Evolutionary conservation across 23 tunicate genomes (phyloP), one percentile per base, ranked within the genome.

Genomic region (Oikopleura albicans): DNA sequence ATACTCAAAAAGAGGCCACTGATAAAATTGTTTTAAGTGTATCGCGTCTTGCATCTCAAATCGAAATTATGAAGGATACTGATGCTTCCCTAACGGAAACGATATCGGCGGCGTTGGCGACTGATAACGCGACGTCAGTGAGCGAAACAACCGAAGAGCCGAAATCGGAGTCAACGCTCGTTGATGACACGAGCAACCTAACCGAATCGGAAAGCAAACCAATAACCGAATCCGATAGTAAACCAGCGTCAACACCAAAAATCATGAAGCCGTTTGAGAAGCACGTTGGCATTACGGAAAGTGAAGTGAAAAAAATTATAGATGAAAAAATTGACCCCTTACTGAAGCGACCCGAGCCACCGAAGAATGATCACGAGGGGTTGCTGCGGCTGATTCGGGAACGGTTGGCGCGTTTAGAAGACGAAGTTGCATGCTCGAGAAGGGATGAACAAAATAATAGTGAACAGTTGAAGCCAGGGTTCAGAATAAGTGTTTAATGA

Each of bases 321-420:
- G 36, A 71, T 22, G 79, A 29, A 71, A 71, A 71, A 71, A 16
- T 71, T 4, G 35, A 71, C 4, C 63, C 63, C 22, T 22, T 49
- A 12, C 16, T 49, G 16, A 12, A 49, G 22, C 12, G 22, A 49
- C 22, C 22, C 63, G 63, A 49, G 22, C 12, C 22, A 8, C 63
- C 63, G 22, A 49, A 49, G 22, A 71, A 71, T 71, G n/a, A n/a
- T n/a, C n/a, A n/a, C n/a, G 79, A 71, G 35, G 79, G 79, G 33
- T 31, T 71, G 36, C 79, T 71, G 36, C 28, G 31, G 31, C 27
- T 71, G 33, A 29, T 71, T 71, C 79, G 79, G 4, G 79, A 71
- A 31, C 79, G 79, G 2, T 4, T 71, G 37, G 35, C 37, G 4
- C 33, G 79, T 2, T 71, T 71, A 29, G 79, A 71, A 71, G 79